Evolutionary conservation across 2,113 vertebrate genomes (phyloP), one percentile per base, ranked within the genome.

Genomic region (Entomyzon cyanotis): DNA sequence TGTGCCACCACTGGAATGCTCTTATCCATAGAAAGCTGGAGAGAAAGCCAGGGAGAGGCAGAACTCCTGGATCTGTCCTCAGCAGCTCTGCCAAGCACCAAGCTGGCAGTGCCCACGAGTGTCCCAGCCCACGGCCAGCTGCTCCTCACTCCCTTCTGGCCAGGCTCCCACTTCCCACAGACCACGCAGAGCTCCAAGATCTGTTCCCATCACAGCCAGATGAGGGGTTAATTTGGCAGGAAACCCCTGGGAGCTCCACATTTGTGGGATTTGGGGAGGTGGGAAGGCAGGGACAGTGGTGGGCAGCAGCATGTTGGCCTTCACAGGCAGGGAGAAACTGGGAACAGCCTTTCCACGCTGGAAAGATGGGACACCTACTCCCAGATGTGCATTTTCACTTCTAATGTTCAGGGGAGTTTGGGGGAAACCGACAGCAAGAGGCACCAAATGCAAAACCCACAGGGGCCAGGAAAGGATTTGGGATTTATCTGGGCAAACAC

Each of bases 351-450:
- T 80, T 52, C 30, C 27, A 15, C 16, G 14, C 53, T 4, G 28
- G 12, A 64, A 64, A 47, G 41, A 31, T 0, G 1, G 19, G 28
- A 10, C 7, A 33, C 4, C 4, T 7, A 15, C 4, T 5, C n/a
- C 0, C 0, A 0, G 39, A 17, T 0, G 5, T 8, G 28, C 42
- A 58, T 62, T 39, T 33, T 37, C 55, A 75, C 20, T 24, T 21
- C 20, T 21, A 20, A 2, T 20, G 30, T 31, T 67, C 35, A 27
- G 23, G 25, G 28, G 12, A 67, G 27, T 28, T 44, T 24, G 25
- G 37, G 12, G 42, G 42, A 17, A 79, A 50, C 39, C 19, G 35
- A 56, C 15, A 52, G 58, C 11, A 21, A 52, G 35, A 88, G 39
- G 35, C 2, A 4, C 23, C 74, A 65, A 39, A 58, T 21, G n/a